These are phyloP conservation scores for Manis javanica DNA, from an alignment of 2,797 vertebrate species.

Conservation along the genomic window DNA sequence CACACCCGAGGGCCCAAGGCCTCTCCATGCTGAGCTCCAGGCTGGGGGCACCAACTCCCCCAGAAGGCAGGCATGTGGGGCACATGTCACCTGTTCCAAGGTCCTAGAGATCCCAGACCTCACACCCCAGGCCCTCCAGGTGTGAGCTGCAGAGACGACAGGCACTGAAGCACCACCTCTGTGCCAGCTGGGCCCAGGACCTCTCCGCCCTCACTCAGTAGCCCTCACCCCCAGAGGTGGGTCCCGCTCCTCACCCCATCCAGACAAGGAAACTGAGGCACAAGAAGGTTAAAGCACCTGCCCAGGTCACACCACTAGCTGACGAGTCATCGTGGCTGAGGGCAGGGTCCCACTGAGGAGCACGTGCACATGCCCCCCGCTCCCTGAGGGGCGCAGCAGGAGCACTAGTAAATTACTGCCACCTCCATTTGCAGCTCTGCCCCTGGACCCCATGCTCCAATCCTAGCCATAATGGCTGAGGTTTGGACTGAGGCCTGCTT, in stretches of 20 bases:
- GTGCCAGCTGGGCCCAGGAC: not conserved
- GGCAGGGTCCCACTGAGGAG: fast-evolving
- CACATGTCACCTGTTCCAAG: not conserved
- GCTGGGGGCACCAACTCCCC: too few species aligned
- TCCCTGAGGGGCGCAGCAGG: too few species aligned
- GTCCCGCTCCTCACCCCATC: not conserved
- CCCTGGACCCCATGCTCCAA: slow-evolving; percentile 79
- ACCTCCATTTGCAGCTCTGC: not conserved
- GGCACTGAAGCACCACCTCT: not conserved
- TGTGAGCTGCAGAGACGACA: fast-evolving
- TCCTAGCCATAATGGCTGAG: slow-evolving; percentile 86
- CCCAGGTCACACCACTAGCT: not conserved
- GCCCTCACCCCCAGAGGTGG: not conserved
- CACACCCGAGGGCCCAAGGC: not conserved
- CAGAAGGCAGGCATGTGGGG: not conserved
- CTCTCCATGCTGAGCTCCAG: not conserved
- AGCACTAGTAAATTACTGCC: too few species aligned
- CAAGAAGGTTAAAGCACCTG: not conserved
- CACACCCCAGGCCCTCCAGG: not conserved
- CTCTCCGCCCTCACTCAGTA: fast-evolving
- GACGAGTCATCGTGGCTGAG: too few species aligned
- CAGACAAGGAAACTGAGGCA: not conserved
- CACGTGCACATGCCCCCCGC: not conserved
- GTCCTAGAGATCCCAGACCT: not conserved
- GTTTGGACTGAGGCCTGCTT: slow-evolving; percentile 88